Conservation (phyloP, 2,113 vertebrate genomes). For the Sminthopsis crassicaudata region DNA sequence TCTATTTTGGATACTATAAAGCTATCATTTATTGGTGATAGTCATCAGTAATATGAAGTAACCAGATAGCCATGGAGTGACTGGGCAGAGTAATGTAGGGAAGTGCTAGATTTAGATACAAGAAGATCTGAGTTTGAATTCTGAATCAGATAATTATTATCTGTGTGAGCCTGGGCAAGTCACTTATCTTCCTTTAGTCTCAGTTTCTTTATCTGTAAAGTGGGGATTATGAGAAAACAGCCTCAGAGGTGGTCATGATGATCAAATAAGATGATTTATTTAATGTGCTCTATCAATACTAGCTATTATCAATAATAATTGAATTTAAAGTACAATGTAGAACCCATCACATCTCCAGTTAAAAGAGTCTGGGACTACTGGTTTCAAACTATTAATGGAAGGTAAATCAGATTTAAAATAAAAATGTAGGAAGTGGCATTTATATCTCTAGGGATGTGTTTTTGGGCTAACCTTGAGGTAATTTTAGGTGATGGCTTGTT, state of each 20-base stretch:
- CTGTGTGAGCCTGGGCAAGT: background rate
- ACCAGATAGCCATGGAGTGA: background rate
- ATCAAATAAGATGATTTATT: background rate
- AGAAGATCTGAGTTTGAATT: background rate
- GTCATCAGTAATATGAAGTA: background rate
- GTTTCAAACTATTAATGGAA: slow-evolving; percentile 10
- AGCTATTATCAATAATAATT: background rate
- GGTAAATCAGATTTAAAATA: background rate
- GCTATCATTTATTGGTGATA: slow-evolving; percentile 34
- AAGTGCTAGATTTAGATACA: background rate
- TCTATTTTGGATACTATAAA: background rate
- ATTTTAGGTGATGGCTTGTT: slow-evolving; percentile 19
- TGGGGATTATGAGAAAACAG: background rate
- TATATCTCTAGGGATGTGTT: background rate
- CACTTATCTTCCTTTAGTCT: background rate
- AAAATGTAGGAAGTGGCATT: background rate
- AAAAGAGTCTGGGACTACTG: slow-evolving; percentile 2
- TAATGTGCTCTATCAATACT: background rate
- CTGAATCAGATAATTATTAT: background rate
- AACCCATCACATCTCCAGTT: slow-evolving; percentile 2
- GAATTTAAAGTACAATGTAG: background rate
- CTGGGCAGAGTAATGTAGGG: background rate
- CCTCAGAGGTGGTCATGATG: background rate
- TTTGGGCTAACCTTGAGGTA: background rate
- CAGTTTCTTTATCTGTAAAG: background rate